phyloP scores from a whole-genome alignment of 2,888 invertebrate species.

The Stenichneumon culpator region DNA sequence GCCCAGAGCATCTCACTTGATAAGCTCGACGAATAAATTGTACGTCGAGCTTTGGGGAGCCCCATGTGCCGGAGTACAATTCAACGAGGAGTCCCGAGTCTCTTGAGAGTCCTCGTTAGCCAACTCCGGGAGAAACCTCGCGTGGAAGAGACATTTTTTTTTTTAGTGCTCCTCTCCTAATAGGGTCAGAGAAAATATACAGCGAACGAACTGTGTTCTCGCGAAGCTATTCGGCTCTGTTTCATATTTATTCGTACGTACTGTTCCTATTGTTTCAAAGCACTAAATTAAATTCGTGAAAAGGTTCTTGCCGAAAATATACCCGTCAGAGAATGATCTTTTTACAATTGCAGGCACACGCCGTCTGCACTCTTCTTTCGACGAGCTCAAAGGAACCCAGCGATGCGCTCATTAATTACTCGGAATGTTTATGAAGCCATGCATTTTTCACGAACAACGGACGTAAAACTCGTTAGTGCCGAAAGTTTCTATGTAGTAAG shows the following conservation, averaged over 20 bases:
- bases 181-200: conserved; percentile 60
- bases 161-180: conserved; percentile 43
- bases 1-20: conserved; percentile 53
- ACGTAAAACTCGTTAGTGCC: background rate
- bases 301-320: background rate
- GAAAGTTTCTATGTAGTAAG: background rate
- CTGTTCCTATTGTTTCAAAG: background rate
- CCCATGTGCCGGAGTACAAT: conserved; percentile 48
- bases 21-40: conserved; percentile 59
- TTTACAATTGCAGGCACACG: background rate
- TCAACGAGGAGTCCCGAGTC: conserved; percentile 55
- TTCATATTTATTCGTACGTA: conserved; percentile 17
- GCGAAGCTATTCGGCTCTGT: background rate
- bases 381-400: background rate
- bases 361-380: background rate
- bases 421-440: conserved; percentile 12
- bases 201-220: background rate
- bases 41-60: conserved; percentile 57
- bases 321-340: background rate
- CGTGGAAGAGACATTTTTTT: conserved; percentile 50
- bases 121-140: conserved; percentile 42
- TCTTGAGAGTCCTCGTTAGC: conserved; percentile 64
- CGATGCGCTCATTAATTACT: background rate
- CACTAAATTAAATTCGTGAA: conserved; percentile 1
- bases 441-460: conserved; percentile 4